phyloP scores from a whole-genome alignment of 2,113 vertebrate species.

The Onychostoma macrolepis region DNA sequence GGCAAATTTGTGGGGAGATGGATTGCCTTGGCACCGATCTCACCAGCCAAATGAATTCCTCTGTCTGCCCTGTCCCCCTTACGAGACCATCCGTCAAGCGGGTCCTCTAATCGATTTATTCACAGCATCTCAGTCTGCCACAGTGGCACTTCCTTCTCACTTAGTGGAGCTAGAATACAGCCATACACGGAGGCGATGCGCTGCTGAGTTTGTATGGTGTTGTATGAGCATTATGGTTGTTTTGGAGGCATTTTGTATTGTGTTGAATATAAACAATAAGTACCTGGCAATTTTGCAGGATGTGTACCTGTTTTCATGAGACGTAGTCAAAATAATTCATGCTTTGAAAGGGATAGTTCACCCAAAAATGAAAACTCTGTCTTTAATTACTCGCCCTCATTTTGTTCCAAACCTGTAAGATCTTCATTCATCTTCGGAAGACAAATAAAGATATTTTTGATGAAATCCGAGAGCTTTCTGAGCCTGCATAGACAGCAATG shows the following conservation, averaged over 20 bases:
- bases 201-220: not conserved
- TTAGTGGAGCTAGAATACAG: slow-evolving; percentile 10
- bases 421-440: no score
- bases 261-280: not conserved
- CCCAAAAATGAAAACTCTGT: no score
- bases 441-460: no score
- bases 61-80: slow-evolving; percentile 67
- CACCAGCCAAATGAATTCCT: slow-evolving; percentile 74
- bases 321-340: no score
- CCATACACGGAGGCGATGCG: slow-evolving; percentile 19
- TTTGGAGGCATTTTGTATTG: not conserved
- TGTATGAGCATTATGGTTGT: not conserved
- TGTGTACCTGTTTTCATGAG: no score
- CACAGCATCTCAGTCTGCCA: slow-evolving; percentile 61
- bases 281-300: no score
- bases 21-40: slow-evolving; percentile 68
- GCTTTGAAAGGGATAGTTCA: no score
- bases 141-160: slow-evolving; percentile 47
- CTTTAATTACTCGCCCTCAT: no score
- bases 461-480: no score
- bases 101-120: slow-evolving; percentile 74
- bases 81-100: slow-evolving; percentile 73
- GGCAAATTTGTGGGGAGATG: slow-evolving; percentile 70
- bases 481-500: no score
- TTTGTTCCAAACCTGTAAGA: no score